Base-by-base conservation (phyloP, 1,140 invertebrate genomes). In the Bathynomus jamesi region DNA sequence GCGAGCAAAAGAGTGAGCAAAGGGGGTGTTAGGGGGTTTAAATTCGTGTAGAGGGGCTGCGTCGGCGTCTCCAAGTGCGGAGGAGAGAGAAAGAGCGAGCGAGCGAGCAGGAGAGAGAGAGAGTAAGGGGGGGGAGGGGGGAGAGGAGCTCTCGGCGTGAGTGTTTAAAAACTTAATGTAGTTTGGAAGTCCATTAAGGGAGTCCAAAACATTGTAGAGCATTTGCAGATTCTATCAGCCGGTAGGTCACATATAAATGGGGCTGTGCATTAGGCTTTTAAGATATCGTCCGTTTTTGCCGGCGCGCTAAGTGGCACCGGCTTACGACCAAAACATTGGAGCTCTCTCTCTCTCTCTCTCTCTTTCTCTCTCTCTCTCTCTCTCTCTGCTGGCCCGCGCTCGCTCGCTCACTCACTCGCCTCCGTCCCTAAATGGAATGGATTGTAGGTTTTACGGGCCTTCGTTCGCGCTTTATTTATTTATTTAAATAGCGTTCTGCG, bases 91-190 rank as follows among this genome's bases (percentile, higher is more conserved):
- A 8, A 28, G 61, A 29, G 60, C 17, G 21, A 62, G 68, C 30
- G 68, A 63, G 61, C 30, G 61, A 63, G 28, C 62, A 28, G 29
- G 30, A 71, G 69, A 53, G 69, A 53, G 62, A 40, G 64, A 65
- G 25, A 62, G 40, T 53, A n/a, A n/a, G n/a, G n/a, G n/a, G n/a
- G 29, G 30, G 65, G 69, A 53, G 69, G 28, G 62, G 27, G 64
- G 53, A 21, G 24, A 17, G 32, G 17, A 7, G 32, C 73, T 70
- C 68, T 29, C 68, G 64, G 68, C 63, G 32, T 62, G 73, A 74
- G 73, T 74, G 73, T 74, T 74, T 74, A 74, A 74, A 74, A 74
- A 74, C 68, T 74, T 74, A 74, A 74, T 74, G 73, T 74, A 74
- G 73, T 74, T 74, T 74, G 73, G 73, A 74, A 74, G 73, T 74